Evolutionary conservation across 2,113 vertebrate genomes (phyloP).

Genomic region (Caranx ignobilis): DNA sequence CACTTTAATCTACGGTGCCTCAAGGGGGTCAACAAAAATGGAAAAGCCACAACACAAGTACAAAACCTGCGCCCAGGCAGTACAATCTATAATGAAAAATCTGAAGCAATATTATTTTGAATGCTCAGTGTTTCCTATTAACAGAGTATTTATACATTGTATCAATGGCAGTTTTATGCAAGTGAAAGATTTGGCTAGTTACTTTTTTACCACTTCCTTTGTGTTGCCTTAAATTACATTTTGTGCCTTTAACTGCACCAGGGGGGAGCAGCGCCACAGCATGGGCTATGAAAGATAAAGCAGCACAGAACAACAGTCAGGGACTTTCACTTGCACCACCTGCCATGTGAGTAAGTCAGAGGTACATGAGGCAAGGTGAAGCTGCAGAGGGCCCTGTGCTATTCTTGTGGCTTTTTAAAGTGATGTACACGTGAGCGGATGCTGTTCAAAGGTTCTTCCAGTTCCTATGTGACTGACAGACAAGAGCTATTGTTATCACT

Average conservation of each 20-base stretch:
- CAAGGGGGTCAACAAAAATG: too few relatives aligned
- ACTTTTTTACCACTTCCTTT: too few relatives aligned
- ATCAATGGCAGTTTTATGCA: background rate
- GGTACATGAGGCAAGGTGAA: background rate
- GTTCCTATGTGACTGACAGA: background rate
- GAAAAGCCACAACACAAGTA: too few relatives aligned
- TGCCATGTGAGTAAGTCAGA: background rate
- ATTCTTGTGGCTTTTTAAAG: slow-evolving; percentile 10
- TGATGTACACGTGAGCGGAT: background rate
- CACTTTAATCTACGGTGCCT: too few relatives aligned
- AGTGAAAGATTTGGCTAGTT: background rate
- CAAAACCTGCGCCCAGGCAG: background rate
- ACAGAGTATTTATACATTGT: background rate
- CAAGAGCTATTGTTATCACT: background rate
- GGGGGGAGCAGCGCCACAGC: background rate
- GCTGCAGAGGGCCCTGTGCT: background rate
- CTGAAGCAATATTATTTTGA: background rate
- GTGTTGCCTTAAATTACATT: background rate
- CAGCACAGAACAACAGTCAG: background rate
- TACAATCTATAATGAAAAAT: background rate
- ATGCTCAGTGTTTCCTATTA: background rate
- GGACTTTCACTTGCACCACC: background rate
- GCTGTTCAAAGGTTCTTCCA: accelerated
- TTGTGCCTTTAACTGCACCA: background rate
- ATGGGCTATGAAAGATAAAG: background rate